A percentile compares a stretch with the other conserved stretches of the same genome.
These are phyloP conservation scores for Dromiciops gliroides DNA, from an alignment of 2,113 vertebrate species.

Conservation along the genomic window DNA sequence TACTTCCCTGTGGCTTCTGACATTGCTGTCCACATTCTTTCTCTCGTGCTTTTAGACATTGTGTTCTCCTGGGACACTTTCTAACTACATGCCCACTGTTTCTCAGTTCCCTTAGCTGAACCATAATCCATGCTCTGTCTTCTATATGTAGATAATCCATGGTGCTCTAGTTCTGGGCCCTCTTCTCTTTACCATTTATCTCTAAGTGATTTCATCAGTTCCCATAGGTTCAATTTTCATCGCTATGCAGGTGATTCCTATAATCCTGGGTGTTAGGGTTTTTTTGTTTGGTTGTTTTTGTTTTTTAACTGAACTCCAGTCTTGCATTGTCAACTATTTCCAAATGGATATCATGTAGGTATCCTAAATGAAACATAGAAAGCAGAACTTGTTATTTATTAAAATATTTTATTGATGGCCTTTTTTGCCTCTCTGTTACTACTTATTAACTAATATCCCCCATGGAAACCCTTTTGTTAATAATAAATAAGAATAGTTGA, in stretches of 20 bases:
- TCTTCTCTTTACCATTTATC: neutral
- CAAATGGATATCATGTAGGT: neutral
- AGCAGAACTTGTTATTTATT: neutral
- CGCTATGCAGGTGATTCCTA: neutral
- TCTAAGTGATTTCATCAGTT: neutral
- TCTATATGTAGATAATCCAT: too few relatives aligned
- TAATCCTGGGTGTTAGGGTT: too few relatives aligned
- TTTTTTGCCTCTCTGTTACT: neutral
- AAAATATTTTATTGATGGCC: neutral
- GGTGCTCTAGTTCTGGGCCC: too few relatives aligned
- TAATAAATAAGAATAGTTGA: neutral
- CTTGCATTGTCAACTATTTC: neutral
- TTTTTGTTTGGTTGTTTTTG: too few relatives aligned
- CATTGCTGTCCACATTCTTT: too few relatives aligned
- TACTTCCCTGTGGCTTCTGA: too few relatives aligned
- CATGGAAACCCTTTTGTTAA: neutral
- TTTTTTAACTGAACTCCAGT: neutral
- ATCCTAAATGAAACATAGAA: neutral
- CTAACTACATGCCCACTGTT: too few relatives aligned
- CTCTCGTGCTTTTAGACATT: too few relatives aligned
- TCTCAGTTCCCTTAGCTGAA: too few relatives aligned
- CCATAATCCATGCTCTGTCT: too few relatives aligned
- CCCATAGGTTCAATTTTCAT: neutral
- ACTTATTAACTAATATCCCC: neutral
- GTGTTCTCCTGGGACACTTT: too few relatives aligned